Conservation (phyloP, 2,797 vertebrate species). For the Psittacula echo region DNA sequence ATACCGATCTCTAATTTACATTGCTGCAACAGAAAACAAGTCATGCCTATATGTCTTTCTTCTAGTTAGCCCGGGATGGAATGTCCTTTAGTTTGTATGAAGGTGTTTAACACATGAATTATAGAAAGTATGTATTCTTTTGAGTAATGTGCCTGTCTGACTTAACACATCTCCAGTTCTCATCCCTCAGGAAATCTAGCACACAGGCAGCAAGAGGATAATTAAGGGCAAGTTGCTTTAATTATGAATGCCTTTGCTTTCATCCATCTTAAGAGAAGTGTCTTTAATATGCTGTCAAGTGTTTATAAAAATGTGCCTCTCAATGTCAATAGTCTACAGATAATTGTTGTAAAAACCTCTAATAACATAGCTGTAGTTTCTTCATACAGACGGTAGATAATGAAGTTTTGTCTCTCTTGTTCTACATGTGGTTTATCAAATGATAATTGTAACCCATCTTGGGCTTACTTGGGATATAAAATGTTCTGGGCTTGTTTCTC, state of each 20-base stretch:
- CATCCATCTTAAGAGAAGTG: neutral
- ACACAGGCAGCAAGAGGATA: neutral
- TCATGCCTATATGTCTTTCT: neutral
- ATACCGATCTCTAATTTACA: neutral
- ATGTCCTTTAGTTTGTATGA: neutral
- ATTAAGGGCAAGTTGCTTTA: slow-evolving; percentile 23
- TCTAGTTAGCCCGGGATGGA: neutral
- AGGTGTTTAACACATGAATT: neutral
- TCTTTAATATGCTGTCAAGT: neutral
- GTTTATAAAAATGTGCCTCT: neutral
- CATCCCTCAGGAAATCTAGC: neutral
- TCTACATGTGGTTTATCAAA: neutral
- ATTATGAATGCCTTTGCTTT: neutral
- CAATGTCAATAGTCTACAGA: neutral
- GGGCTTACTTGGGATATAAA: neutral
- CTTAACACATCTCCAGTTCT: neutral
- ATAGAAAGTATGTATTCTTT: neutral
- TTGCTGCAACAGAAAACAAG: neutral
- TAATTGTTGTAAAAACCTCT: neutral
- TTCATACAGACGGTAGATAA: neutral
- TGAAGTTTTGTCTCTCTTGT: neutral
- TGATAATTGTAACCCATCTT: neutral
- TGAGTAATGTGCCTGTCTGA: neutral
- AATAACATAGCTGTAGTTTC: neutral
- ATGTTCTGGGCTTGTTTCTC: neutral